A percentile compares a stretch with the other conserved stretches of the same genome.
Evolutionary conservation across 2,888 invertebrate genomes (phyloP).

Genomic region (Pasiphila rectangulata): DNA sequence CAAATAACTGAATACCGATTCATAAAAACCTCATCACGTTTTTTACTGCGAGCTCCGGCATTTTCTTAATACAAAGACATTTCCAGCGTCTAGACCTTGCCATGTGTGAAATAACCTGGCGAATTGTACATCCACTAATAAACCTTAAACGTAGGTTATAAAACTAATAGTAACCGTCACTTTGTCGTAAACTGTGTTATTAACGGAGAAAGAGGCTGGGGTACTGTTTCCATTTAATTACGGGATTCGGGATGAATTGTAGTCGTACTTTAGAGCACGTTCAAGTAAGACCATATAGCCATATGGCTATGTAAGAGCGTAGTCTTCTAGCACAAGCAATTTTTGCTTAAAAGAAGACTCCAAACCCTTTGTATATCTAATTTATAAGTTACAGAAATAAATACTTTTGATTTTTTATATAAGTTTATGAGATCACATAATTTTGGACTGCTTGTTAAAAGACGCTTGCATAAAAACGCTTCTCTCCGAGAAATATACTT

Average conservation of each 20-base stretch:
- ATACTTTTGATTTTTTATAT: too few species aligned
- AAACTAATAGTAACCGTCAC: conserved; percentile 74
- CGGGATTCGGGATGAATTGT: conserved; percentile 10
- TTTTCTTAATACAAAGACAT: conserved; percentile 61
- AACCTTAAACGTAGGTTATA: conserved; percentile 71
- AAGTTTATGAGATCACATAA: too few species aligned
- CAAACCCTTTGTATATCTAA: too few species aligned
- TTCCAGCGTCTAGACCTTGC: conserved; percentile 69
- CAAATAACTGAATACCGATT: conserved; percentile 31
- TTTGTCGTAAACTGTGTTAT: conserved; percentile 68
- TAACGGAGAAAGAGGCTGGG: conserved; percentile 39
- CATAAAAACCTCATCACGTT: conserved; percentile 33
- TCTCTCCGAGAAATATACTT: too few species aligned
- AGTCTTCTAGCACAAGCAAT: too few species aligned
- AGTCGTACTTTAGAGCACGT: too few species aligned
- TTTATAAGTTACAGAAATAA: too few species aligned
- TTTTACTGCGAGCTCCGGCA: conserved; percentile 39
- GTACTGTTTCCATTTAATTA: conserved; percentile 34
- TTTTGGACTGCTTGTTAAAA: too few species aligned
- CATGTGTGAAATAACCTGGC: conserved; percentile 74
- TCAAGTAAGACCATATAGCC: too few species aligned
- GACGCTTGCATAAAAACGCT: too few species aligned
- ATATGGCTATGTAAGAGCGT: too few species aligned
- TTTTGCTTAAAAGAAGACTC: too few species aligned
- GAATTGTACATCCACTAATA: conserved; percentile 71